Evolutionary conservation across 1,140 invertebrate species (phyloP).

Genomic region (Harlomillsia oculata): DNA sequence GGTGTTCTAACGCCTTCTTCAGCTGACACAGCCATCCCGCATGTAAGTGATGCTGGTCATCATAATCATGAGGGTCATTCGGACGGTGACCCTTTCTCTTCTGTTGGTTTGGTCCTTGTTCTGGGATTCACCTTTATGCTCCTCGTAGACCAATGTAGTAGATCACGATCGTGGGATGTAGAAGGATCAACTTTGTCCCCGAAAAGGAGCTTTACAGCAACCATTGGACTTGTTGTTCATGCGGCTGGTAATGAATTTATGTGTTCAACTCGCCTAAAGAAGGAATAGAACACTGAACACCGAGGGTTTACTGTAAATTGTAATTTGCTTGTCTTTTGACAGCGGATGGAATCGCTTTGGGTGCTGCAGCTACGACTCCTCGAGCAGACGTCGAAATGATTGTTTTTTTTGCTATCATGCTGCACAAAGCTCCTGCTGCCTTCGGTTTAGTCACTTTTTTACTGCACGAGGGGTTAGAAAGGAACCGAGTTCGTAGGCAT

Average conservation of each 20-base stretch:
- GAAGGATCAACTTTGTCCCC: slow-evolving; percentile 45
- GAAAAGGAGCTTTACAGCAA: slow-evolving; percentile 77
- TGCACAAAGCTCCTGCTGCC: slow-evolving; percentile 97
- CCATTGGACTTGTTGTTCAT: slow-evolving; percentile 91
- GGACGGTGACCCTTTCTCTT: slow-evolving; percentile 45
- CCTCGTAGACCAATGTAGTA: slow-evolving; percentile 72
- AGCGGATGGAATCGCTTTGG: slow-evolving; percentile 94
- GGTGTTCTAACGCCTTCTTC: not conserved
- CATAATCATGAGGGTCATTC: not conserved
- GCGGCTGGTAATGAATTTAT: slow-evolving; percentile 57
- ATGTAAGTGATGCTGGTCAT: not conserved
- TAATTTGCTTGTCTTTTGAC: slow-evolving; percentile 30
- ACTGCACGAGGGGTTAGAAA: slow-evolving; percentile 86
- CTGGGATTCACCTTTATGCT: slow-evolving; percentile 95
- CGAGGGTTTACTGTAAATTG: not conserved
- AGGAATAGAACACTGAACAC: not conserved
- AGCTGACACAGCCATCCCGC: no score
- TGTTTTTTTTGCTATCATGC: slow-evolving; percentile 96
- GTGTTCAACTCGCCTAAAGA: not conserved
- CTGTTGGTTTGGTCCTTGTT: slow-evolving; percentile 66
- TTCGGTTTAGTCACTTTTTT: slow-evolving; percentile 97
- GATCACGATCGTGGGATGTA: slow-evolving; percentile 44
- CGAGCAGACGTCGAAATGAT: slow-evolving; percentile 94
- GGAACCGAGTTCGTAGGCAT: slow-evolving; percentile 75
- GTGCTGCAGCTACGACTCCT: slow-evolving; percentile 88